Evolutionary conservation across 2,888 invertebrate species (phyloP), one percentile per base, ranked within the genome.

Genomic region (Hyles lineata): DNA sequence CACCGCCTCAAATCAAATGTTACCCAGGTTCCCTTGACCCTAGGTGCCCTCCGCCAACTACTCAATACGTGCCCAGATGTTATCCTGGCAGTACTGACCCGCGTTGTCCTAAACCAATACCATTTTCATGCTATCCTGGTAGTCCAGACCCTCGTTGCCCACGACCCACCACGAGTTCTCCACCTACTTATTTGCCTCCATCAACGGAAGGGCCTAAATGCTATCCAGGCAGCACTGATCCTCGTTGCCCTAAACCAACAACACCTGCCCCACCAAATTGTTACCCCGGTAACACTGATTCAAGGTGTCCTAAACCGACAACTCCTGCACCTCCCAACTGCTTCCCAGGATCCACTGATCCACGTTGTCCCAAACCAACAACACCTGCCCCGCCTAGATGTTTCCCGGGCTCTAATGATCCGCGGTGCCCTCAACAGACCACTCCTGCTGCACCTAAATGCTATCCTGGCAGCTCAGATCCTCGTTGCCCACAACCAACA

Each of bases 51-150:
- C 83, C 81, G 76, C 83, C 87, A 70, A 83, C 85, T 2, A 84
- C 87, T 21, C 79, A 80, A n/a, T 74, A 79, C 0, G 81, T 79
- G 75, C 77, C 83, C 23, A 82, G 77, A 23, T 88, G 86, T 25
- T 84, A 78, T 67, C 84, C 86, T 8, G 82, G 86, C 1, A 76
- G 72, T 11, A 74, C 73, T 1, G 87, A 84, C 76, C 86, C 79
- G 29, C 82, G 83, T 50, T 88, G 89, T 71, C 84, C 87, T 1
- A 77, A 75, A 73, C 82, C 89, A 79, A 74, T 82, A 80, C 77
- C 90, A 70, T 86, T 78, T 0, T 73, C 81, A 1, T 82, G 87
- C 75, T 80, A 79, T 72, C 89, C 89, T 5, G 92, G 92, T 4
- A 87, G 87, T 17, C 81, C 71, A 17, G 89, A 90, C 29, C 79